Evolutionary conservation across 2,888 invertebrate species (phyloP).

Genomic region (Boloria selene): DNA sequence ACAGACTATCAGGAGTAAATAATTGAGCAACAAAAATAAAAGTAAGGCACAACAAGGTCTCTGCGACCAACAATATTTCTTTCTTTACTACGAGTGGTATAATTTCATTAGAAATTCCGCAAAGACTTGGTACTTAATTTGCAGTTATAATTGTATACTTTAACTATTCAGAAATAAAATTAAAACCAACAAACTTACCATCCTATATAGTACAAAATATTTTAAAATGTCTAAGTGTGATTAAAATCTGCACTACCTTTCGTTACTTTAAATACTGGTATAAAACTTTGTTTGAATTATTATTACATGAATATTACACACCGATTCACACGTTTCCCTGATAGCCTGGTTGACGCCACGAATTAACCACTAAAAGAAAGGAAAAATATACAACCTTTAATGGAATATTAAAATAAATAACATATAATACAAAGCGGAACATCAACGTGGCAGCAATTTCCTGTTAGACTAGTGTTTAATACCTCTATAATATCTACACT

Average conservation of each 20-base stretch:
- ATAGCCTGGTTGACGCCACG: slow-evolving; percentile 63
- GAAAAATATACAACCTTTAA: slow-evolving; percentile 68
- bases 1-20: slow-evolving; percentile 69
- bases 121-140: slow-evolving; percentile 25
- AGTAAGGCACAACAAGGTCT: slow-evolving; percentile 72
- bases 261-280: slow-evolving; percentile 29
- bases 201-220: slow-evolving; percentile 34
- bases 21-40: slow-evolving; percentile 72
- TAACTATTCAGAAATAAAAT: slow-evolving; percentile 29
- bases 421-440: slow-evolving; percentile 79
- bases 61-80: slow-evolving; percentile 57
- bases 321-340: slow-evolving; percentile 50
- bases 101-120: slow-evolving; percentile 23
- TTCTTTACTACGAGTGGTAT: slow-evolving; percentile 20
- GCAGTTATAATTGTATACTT: slow-evolving; percentile 22
- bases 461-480: slow-evolving; percentile 78
- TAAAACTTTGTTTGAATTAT: slow-evolving; percentile 27
- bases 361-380: slow-evolving; percentile 61
- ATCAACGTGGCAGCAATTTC: slow-evolving; percentile 79
- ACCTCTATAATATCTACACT: slow-evolving; percentile 75
- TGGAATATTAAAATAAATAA: slow-evolving; percentile 77
- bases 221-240: slow-evolving; percentile 29
- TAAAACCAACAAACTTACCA: slow-evolving; percentile 34
- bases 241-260: slow-evolving; percentile 31
- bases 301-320: slow-evolving; percentile 30